phyloP scores from a whole-genome alignment of 2,113 vertebrate species.

The Erythrocebus patas region DNA sequence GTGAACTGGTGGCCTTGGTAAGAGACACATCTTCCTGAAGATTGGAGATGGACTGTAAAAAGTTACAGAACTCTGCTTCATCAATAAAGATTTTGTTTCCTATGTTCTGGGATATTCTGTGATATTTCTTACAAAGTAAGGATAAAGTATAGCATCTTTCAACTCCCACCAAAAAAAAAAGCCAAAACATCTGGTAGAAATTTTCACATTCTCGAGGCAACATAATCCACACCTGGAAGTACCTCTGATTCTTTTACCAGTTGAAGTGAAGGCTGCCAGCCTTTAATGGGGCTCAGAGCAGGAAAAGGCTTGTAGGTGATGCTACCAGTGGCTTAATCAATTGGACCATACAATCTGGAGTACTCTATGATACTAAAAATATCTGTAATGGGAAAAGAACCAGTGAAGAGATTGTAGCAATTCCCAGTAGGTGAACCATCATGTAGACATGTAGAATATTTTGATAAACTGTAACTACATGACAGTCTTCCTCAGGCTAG shows the following conservation, averaged over 20 bases:
- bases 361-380: neutral
- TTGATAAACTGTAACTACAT: neutral
- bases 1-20: neutral
- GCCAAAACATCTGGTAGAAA: neutral
- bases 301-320: too few relatives aligned
- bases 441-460: neutral
- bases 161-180: neutral
- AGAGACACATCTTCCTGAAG: neutral
- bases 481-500: too few relatives aligned
- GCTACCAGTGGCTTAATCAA: neutral
- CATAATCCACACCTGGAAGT: neutral
- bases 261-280: neutral
- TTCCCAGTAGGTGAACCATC: neutral
- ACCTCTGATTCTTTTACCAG: neutral
- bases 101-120: neutral
- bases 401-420: neutral
- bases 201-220: neutral
- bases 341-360: neutral
- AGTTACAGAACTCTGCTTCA: neutral
- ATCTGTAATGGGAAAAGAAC: neutral
- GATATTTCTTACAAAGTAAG: neutral
- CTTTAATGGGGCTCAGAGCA: neutral
- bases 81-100: neutral
- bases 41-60: neutral
- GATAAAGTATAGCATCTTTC: neutral